Evolutionary conservation across 1,140 invertebrate genomes (phyloP), one percentile per base, ranked within the genome.

Genomic region (Drosophila eugracilis): DNA sequence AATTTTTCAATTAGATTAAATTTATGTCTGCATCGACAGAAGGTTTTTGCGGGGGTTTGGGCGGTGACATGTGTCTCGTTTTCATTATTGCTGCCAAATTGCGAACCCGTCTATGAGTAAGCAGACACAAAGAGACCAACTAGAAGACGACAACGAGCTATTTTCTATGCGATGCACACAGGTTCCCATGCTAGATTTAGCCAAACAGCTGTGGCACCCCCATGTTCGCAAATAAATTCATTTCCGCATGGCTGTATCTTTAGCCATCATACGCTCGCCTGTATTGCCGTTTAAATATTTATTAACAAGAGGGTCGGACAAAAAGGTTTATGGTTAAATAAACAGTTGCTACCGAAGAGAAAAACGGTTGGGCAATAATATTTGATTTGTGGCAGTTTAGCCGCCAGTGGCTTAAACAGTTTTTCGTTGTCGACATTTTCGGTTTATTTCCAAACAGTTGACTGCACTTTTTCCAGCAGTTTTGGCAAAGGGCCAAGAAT

Each of bases 331-430:
- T 81, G 74, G 52, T 22, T 63, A 77, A 59, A 55, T 67, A 73
- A 84, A 75, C 66, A 84, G 55, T 67, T 59, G 34, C 30, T 17
- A 41, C 41, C 36, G 39, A 55, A 55, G 15, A 17, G 19, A 48
- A 41, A 79, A 69, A 59, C 55, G 65, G 32, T 74, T 78, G 55
- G 55, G 37, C 66, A 75, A 79, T 83, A 72, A 67, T 72, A 86
- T 80, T 85, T 74, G 75, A 80, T 86, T 84, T 78, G 72, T 60
- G 60, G 66, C 66, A 75, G 70, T 71, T 84, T 84, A 72, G 60
- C 44, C 52, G 59, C 22, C 42, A 59, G 62, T 50, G 7, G 53
- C 36, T 39, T 48, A 12, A 47, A 44, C 37, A 36, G 21, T 49
- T 41, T 41, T 67, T 52, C 19, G 45, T 9, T 34, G 30, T 66